Evolutionary conservation across 37 sponge, comb jelly and placozoan species (phyloP).

Genomic region (Hormiphora californensis): DNA sequence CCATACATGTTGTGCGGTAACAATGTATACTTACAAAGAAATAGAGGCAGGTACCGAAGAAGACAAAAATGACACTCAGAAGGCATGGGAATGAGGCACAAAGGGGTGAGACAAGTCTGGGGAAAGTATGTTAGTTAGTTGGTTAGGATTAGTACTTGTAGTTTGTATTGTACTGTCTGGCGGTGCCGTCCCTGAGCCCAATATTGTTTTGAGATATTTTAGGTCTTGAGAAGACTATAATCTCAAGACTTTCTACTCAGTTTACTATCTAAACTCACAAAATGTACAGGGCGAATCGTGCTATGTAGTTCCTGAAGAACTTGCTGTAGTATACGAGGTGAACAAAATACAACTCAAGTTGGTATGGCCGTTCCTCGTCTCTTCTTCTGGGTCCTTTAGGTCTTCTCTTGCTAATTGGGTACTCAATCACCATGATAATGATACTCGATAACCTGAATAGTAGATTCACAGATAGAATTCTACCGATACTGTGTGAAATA

Average conservation of each 20-base stretch:
- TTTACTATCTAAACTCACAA: not conserved
- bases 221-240: too few relatives aligned
- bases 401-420: conserved; percentile 10
- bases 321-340: not conserved
- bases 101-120: not conserved
- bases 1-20: too few relatives aligned
- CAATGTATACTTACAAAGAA: not conserved
- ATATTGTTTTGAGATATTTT: too few relatives aligned
- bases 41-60: conserved; percentile 6
- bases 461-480: too few relatives aligned
- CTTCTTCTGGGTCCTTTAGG: not conserved
- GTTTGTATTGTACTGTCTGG: not conserved
- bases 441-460: not conserved
- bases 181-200: not conserved
- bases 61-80: conserved; percentile 17
- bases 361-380: conserved; percentile 6
- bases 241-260: too few relatives aligned
- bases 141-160: not conserved
- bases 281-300: conserved; percentile 1
- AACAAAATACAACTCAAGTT: not conserved
- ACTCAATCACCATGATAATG: not conserved
- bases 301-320: not conserved
- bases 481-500: too few relatives aligned
- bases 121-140: too few relatives aligned
- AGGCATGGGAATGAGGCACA: not conserved